Percentiles rank a stretch among this genome's conserved stretches.
These are phyloP conservation scores for Threskiornis aethiopicus DNA, from an alignment of 2,797 vertebrate species.

Conservation along the genomic window DNA sequence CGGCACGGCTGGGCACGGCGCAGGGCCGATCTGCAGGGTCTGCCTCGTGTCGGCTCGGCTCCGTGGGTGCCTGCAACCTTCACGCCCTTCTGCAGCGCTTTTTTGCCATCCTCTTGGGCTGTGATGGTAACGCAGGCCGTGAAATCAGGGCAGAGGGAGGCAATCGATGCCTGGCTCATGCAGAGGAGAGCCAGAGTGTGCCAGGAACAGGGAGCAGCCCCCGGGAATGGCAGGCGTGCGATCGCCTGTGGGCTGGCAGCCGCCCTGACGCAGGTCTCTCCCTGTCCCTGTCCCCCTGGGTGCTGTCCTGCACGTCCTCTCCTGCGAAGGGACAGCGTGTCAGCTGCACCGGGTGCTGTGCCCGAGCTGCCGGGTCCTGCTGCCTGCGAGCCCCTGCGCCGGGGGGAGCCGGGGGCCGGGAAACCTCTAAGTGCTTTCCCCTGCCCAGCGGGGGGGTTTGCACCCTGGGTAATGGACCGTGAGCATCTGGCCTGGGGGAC, in stretches of 20 bases:
- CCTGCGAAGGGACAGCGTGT: not conserved
- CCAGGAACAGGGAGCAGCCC: not conserved
- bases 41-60: not conserved
- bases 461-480: rapidly evolving
- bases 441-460: not conserved
- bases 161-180: rapidly evolving
- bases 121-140: rapidly evolving
- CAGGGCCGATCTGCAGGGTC: rapidly evolving
- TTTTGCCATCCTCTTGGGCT: not conserved
- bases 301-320: not conserved
- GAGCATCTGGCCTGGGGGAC: not conserved
- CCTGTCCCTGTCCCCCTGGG: not conserved
- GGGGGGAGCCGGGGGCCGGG: rapidly evolving
- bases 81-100: rapidly evolving
- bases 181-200: not conserved
- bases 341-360: not conserved
- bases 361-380: not conserved
- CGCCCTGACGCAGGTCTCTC: rapidly evolving
- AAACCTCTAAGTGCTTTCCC: not conserved
- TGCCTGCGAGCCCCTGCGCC: rapidly evolving
- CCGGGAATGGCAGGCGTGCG: rapidly evolving
- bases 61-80: not conserved
- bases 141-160: not conserved
- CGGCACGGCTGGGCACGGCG: rapidly evolving
- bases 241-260: not conserved